phyloP scores from a whole-genome alignment of 1,140 invertebrate species.

The Saxidomus purpurata region DNA sequence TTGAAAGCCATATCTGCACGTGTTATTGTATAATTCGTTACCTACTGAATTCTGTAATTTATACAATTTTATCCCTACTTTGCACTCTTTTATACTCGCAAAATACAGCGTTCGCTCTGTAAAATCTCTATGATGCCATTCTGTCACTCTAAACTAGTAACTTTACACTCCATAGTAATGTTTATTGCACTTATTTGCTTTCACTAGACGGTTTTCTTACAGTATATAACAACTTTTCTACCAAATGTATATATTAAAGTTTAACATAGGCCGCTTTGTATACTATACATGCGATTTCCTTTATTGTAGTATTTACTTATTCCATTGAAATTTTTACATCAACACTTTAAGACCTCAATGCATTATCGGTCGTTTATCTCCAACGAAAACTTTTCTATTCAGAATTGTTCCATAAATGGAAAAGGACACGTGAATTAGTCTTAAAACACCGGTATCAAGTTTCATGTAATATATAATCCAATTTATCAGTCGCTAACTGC shows the following conservation, averaged over 20 bases:
- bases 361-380: slow-evolving; percentile 12
- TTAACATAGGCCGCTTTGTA: not conserved
- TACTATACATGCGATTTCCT: not conserved
- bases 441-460: slow-evolving; percentile 9
- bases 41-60: too few species aligned
- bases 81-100: too few species aligned
- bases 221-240: too few species aligned
- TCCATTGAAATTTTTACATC: slow-evolving; percentile 25
- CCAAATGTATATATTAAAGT: too few species aligned
- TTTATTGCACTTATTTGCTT: too few species aligned
- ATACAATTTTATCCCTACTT: too few species aligned
- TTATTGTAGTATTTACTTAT: slow-evolving; percentile 26
- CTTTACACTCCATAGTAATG: too few species aligned
- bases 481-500: not conserved
- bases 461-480: not conserved
- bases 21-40: too few species aligned
- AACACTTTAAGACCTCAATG: slow-evolving; percentile 16
- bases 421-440: not conserved
- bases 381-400: slow-evolving; percentile 18
- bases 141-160: too few species aligned
- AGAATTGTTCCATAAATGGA: slow-evolving; percentile 1
- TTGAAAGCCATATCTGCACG: slow-evolving; percentile 55
- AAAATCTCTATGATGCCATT: too few species aligned
- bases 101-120: too few species aligned
- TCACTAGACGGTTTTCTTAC: too few species aligned